Evolutionary conservation across 2,888 invertebrate species (phyloP).

Genomic region (Epinotia brunnichana): DNA sequence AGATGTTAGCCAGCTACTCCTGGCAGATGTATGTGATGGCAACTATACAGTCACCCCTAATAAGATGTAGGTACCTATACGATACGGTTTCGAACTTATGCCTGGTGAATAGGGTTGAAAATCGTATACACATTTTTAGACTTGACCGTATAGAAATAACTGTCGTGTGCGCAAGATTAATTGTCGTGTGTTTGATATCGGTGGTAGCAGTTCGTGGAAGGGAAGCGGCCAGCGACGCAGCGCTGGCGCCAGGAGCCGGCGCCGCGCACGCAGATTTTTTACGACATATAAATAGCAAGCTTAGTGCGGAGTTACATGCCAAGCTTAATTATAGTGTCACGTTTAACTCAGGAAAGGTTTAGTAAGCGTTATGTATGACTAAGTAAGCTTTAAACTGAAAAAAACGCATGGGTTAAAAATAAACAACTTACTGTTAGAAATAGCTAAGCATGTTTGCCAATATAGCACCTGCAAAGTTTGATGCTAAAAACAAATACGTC

Average conservation of each 20-base stretch:
- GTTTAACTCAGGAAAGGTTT: slow-evolving; percentile 23
- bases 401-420: no score
- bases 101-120: no score
- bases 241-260: slow-evolving; percentile 74
- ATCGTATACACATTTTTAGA: no score
- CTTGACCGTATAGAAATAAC: neutral
- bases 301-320: slow-evolving; percentile 21
- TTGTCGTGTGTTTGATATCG: slow-evolving; percentile 63
- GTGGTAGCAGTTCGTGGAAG: slow-evolving; percentile 76
- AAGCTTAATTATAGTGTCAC: slow-evolving; percentile 23
- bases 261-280: slow-evolving; percentile 53
- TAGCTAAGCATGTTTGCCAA: no score
- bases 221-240: slow-evolving; percentile 56
- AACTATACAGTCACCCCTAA: neutral
- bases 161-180: slow-evolving; percentile 32
- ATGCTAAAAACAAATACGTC: no score
- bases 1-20: neutral
- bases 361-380: slow-evolving; percentile 13
- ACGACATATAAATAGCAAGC: slow-evolving; percentile 33
- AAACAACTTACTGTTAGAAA: no score
- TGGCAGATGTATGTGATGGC: neutral
- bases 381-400: slow-evolving; percentile 13
- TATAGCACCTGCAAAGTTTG: no score
- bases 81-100: no score
- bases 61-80: no score